These are phyloP conservation scores for Ivindomyrus marchei DNA, from an alignment of 2,113 vertebrate species.

Conservation along the genomic window DNA sequence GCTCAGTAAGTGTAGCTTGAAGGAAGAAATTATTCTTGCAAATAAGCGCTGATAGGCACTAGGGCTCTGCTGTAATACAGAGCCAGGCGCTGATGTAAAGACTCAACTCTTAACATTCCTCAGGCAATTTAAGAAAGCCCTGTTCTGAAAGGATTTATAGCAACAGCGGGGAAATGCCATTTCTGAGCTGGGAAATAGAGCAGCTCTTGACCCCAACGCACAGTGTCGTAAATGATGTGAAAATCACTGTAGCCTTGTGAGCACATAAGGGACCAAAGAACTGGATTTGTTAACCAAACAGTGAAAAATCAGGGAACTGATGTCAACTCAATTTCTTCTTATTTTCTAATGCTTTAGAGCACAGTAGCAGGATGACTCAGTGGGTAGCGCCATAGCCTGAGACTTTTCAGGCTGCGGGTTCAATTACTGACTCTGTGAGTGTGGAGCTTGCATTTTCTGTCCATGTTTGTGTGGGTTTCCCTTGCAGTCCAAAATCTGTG, in stretches of 20 bases:
- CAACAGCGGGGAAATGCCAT: not conserved
- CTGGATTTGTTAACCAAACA: not conserved
- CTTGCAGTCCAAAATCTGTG: not conserved
- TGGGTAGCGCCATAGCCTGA: not conserved
- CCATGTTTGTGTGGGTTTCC: not conserved
- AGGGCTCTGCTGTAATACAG: not conserved
- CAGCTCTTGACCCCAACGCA: not conserved
- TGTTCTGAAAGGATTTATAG: slow-evolving; percentile 2
- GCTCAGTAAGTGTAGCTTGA: not conserved
- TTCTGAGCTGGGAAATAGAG: not conserved
- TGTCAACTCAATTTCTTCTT: not conserved
- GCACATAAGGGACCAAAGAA: not conserved
- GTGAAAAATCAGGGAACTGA: not conserved
- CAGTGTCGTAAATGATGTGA: not conserved
- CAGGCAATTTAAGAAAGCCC: slow-evolving; percentile 4
- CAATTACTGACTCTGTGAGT: not conserved
- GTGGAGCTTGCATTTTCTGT: not conserved
- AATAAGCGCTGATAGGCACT: not conserved
- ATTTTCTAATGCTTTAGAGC: not conserved
- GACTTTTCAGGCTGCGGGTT: not conserved
- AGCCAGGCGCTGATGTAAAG: not conserved
- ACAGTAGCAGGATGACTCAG: not conserved
- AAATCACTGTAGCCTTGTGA: not conserved
- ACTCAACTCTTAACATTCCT: not conserved
- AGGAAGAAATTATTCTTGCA: not conserved